These are phyloP conservation scores for Sphenopsis melanotis DNA, from an alignment of 2,797 vertebrate genomes.

Conservation along the genomic window DNA sequence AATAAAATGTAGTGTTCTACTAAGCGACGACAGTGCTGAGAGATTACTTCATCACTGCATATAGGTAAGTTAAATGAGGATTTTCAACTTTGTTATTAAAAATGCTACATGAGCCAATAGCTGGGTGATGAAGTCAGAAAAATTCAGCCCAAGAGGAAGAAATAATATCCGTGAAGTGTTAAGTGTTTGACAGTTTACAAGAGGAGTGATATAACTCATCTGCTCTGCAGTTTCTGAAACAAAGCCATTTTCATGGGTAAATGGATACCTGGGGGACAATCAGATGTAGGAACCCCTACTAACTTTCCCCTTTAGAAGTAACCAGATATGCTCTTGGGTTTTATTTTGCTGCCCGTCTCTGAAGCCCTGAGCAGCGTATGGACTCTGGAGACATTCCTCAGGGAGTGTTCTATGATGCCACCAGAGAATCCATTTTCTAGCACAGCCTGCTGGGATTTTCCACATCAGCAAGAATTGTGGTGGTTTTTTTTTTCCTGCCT, in stretches of 20 bases:
- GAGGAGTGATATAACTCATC: background rate
- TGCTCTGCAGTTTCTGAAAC: background rate
- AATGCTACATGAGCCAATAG: background rate
- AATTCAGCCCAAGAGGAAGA: background rate
- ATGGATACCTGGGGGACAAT: background rate
- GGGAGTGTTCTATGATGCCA: background rate
- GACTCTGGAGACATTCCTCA: background rate
- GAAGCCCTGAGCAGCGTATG: background rate
- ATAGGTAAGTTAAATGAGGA: background rate
- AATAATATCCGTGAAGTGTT: background rate
- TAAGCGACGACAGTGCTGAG: background rate
- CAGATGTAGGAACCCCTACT: background rate
- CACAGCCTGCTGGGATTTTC: background rate
- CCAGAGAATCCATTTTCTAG: background rate
- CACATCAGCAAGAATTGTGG: background rate
- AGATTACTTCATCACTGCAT: background rate
- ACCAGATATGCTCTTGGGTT: background rate
- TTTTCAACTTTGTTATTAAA: background rate
- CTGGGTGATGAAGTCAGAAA: background rate
- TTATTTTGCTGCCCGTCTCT: background rate
- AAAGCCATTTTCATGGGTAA: background rate
- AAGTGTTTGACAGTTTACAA: background rate
- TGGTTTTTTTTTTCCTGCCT: background rate
- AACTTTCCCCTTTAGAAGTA: background rate
- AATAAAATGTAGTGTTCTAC: background rate